These are phyloP conservation scores for Bubo bubo DNA, from an alignment of 2,113 vertebrate species.

Conservation along the genomic window DNA sequence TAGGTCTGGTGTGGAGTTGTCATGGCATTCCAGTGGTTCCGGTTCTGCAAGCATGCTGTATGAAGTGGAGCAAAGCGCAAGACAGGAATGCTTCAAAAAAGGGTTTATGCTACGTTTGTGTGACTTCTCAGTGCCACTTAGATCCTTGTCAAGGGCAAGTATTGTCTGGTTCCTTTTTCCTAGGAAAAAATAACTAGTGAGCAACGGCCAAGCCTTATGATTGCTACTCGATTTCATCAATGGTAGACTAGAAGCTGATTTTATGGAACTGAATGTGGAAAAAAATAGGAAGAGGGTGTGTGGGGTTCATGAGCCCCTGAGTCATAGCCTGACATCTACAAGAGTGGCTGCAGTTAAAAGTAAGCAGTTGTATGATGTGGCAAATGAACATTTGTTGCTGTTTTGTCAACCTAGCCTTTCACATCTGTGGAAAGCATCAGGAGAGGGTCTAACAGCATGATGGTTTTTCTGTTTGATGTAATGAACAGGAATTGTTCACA, in stretches of 20 bases:
- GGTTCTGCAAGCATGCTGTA: not conserved
- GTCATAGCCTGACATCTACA: not conserved
- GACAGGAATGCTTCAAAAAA: not conserved
- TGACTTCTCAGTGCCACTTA: not conserved
- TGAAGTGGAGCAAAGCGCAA: not conserved
- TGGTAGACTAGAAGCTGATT: not conserved
- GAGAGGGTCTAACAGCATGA: not conserved
- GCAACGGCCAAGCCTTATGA: not conserved
- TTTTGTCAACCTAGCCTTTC: not conserved
- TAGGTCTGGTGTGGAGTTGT: not conserved
- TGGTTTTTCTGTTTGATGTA: not conserved
- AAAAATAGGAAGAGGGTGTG: not conserved
- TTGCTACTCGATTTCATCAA: not conserved
- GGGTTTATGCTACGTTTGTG: fast-evolving
- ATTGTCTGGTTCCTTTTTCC: not conserved
- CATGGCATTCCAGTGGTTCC: not conserved
- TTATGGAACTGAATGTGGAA: not conserved
- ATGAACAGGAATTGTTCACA: not conserved
- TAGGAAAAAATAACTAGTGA: not conserved
- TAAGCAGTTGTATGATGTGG: not conserved
- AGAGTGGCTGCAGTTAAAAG: not conserved
- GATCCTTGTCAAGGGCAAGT: not conserved
- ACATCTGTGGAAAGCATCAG: not conserved
- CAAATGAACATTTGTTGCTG: not conserved
- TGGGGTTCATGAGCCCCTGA: not conserved